These are phyloP conservation scores for Aphidius gifuensis DNA, from an alignment of 1,140 invertebrate species.

Conservation along the genomic window DNA sequence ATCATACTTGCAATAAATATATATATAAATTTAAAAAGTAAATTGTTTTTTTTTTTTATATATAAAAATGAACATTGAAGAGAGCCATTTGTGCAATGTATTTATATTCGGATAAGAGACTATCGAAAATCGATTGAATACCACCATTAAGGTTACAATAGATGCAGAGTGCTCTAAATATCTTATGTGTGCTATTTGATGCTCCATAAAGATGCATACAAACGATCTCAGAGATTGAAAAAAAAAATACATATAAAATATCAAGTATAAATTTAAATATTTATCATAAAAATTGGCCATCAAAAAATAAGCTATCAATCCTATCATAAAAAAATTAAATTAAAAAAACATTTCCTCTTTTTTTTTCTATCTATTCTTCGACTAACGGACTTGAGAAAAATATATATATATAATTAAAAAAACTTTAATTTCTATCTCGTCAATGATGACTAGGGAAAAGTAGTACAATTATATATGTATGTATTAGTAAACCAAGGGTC, in stretches of 20 bases:
- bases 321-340: background rate
- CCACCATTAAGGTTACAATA: constrained; percentile 6
- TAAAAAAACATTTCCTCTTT: background rate
- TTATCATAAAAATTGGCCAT: too few relatives aligned
- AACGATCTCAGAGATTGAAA: constrained; percentile 1
- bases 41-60: too few relatives aligned
- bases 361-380: background rate
- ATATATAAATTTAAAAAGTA: too few relatives aligned
- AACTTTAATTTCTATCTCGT: background rate
- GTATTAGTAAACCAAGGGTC: background rate
- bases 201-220: too few relatives aligned
- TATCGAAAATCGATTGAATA: constrained; percentile 27
- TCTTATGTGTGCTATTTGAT: too few relatives aligned
- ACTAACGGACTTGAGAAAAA: too few relatives aligned
- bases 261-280: constrained; percentile 18
- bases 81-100: too few relatives aligned
- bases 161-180: background rate
- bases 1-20: too few relatives aligned
- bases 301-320: too few relatives aligned
- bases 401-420: background rate
- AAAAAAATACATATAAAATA: constrained; percentile 22
- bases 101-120: background rate
- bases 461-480: too few relatives aligned
- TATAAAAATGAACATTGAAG: too few relatives aligned
- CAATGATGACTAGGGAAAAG: background rate